Evolutionary conservation across 2,888 invertebrate genomes (phyloP), one percentile per base, ranked within the genome.

Genomic region (Chrysolina americana): DNA sequence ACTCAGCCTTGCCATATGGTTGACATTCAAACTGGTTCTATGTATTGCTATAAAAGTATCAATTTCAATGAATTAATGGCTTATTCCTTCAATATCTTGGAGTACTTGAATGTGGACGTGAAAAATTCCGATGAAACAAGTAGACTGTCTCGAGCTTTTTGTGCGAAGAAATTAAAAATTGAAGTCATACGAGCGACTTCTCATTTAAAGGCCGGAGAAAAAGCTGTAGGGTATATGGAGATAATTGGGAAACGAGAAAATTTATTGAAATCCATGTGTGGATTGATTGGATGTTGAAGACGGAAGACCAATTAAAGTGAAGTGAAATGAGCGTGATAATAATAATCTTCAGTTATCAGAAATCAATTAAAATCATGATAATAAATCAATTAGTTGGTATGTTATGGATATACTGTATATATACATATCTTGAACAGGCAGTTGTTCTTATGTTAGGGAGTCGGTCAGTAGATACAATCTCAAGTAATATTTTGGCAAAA

Each of bases 31-130:
- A 73, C 73, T 70, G 73, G 73, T 76, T 76, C 56, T 65, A 56
- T 68, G 73, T 64, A 73, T 71, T 68, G 56, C 68, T 68, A 50
- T 73, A 71, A 73, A 76, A 66, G 69, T 68, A 70, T 73, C 73
- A 73, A 66, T 71, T 73, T 76, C 76, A 73, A 73, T 74, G 65
- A 74, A 66, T 76, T 76, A 70, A 76, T 76, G 73, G 70, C 70
- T 71, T 71, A 74, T 65, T 73, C 68, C 70, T 76, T 76, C 70
- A 70, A 73, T 76, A 73, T 65, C 71, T 41, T 47, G 70, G 66
- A 50, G 66, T 50, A 66, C 50, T 48, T 70, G 19, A 21, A 48
- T 50, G 70, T 64, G 21, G 6, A 64, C 63, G 36, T 11, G 63
- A 59, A 28, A 41, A 70, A 64, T 59, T 56, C 68, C 59, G 15